Conservation (phyloP, 2,888 invertebrate species). For the Dryococelus australis region DNA sequence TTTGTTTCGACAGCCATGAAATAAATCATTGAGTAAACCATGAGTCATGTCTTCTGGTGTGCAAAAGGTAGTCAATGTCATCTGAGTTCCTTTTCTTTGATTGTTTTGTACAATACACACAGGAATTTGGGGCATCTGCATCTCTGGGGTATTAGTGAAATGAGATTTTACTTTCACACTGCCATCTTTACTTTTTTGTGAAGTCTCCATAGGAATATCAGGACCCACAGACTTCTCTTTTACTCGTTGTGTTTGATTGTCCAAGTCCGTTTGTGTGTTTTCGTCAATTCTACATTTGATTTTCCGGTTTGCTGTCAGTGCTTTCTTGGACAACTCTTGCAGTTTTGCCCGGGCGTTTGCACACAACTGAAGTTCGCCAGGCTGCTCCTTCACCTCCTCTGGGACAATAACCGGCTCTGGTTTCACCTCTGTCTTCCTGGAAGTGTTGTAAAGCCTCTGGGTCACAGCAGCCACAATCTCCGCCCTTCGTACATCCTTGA, state of each 20-base stretch:
- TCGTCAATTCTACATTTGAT: constrained; percentile 59
- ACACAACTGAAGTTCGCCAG: constrained; percentile 66
- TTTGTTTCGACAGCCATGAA: neutral
- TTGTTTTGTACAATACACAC: neutral
- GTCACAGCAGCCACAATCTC: constrained; percentile 77
- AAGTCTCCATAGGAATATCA: neutral
- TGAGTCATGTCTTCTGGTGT: neutral
- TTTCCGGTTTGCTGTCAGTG: constrained; percentile 61
- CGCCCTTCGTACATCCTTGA: constrained; percentile 54
- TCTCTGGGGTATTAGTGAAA: neutral
- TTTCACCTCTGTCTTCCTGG: constrained; percentile 40
- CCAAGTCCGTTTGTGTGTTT: constrained; percentile 65
- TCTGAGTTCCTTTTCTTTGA: neutral
- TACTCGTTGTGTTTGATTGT: constrained; percentile 57
- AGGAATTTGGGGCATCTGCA: neutral
- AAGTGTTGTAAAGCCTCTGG: constrained; percentile 64
- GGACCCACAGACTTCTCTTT: constrained; percentile 61
- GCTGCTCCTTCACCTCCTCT: constrained; percentile 54
- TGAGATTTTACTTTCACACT: neutral
- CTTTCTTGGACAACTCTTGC: constrained; percentile 67
- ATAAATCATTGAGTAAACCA: neutral
- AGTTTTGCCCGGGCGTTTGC: constrained; percentile 66
- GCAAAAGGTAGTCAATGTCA: neutral
- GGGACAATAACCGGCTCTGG: constrained; percentile 31
- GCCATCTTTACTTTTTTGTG: neutral